Base-by-base conservation (phyloP, 2,797 vertebrate species). In the Micropoecilia bifurca region DNA sequence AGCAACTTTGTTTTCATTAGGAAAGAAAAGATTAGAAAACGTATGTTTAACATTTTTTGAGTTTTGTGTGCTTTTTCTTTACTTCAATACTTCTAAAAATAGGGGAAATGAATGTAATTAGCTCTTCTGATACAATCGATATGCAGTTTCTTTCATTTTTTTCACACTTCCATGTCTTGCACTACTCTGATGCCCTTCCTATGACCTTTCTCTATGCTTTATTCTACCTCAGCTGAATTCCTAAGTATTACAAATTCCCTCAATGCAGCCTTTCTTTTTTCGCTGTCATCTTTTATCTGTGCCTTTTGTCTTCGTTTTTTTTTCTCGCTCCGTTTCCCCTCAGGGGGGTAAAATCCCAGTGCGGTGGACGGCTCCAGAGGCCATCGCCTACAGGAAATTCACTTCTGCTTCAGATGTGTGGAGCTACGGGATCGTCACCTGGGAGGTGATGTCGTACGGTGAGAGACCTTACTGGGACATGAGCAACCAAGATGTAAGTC, bases 391-490 rank as follows among this genome's bases (percentile, higher is more conserved):
- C 94, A 97, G 97, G 92, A 98, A 98, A 92, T 99, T 99, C 93
- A 98, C 98, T 0, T 98, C 98, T 0, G 97, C 98, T 73, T 98
- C 97, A 16, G 98, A 99, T 0, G 97, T 98, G 55, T 99, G 98
- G 98, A 99, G 98, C 90, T 99, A 99, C 0, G 98, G 98, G 48
- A 98, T 99, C 0, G 97, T 99, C 93, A 99, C 98, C 96, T 99
- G 98, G 98, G 98, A 99, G 91, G 98, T 99, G 93, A 98, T 99
- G 98, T 96, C 97, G 83, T 99, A 98, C 0, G 98, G 98, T 73
- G 98, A 99, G 91, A 93, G 98, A 80, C 98, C 98, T 6, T 99
- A 99, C 96, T 99, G 98, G 98, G 98, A 99, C 92, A 99, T 99
- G 98, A 97, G 97, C 93, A 99, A 99, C 95, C 98, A 99, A 91